Evolutionary conservation across 2,113 vertebrate species (phyloP).

Genomic region (Rhadina sibilatrix): DNA sequence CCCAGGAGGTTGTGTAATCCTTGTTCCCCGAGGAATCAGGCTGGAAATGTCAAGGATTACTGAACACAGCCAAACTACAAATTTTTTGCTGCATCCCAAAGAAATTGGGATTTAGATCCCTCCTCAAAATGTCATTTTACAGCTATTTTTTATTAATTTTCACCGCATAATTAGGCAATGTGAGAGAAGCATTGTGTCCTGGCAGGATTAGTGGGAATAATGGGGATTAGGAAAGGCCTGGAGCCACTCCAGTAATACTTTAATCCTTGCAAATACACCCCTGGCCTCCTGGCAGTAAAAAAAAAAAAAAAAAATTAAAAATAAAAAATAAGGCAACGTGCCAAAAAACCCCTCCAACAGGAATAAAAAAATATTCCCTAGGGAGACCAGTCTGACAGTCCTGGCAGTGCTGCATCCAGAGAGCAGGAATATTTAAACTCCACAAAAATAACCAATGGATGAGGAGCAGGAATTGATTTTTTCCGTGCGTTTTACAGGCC

Average conservation of each 20-base stretch:
- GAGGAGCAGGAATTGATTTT: neutral
- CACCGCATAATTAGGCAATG: neutral
- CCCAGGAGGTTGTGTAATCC: neutral
- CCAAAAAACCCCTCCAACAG: neutral
- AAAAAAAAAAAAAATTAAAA: neutral
- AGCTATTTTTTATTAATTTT: slow-evolving; percentile 7
- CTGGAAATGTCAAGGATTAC: neutral
- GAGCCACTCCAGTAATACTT: neutral
- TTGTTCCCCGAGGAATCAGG: neutral
- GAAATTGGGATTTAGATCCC: neutral
- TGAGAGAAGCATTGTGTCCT: neutral
- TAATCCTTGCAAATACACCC: slow-evolving; percentile 18
- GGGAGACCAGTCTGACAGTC: neutral
- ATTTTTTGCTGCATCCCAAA: neutral
- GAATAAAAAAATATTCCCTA: neutral
- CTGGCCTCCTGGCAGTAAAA: neutral
- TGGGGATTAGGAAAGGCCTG: neutral
- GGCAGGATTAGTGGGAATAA: neutral
- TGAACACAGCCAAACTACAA: neutral
- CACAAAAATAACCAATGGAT: neutral
- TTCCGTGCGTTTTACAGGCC: rapidly evolving
- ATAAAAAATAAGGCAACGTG: neutral
- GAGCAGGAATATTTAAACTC: neutral
- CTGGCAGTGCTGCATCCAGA: neutral
- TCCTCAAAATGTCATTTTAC: neutral